phyloP scores from a whole-genome alignment of 2,113 vertebrate genomes.

The Platycercus adscitus region DNA sequence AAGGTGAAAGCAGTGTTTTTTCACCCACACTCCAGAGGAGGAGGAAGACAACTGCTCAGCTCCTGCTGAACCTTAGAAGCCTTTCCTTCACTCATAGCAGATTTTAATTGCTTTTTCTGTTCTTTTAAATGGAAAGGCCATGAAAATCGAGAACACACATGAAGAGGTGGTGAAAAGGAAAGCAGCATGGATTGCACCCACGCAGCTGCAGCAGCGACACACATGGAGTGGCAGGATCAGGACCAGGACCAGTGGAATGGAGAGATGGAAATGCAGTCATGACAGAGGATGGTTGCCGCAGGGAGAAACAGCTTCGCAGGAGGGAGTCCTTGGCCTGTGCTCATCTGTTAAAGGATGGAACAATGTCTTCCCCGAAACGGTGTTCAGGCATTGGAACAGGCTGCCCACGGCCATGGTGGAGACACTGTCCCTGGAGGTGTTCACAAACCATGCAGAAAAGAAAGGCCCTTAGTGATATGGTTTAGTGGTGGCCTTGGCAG shows the following conservation, averaged over 20 bases:
- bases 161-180: background rate
- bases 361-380: no score
- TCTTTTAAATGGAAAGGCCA: background rate
- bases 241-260: background rate
- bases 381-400: no score
- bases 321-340: no score
- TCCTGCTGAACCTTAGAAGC: background rate
- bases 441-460: no score
- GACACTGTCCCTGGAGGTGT: no score
- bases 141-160: accelerated
- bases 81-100: background rate
- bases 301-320: no score
- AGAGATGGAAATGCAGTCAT: background rate
- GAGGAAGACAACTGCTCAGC: background rate
- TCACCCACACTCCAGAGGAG: background rate
- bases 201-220: background rate
- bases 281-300: no score
- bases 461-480: no score
- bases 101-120: background rate
- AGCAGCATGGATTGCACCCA: background rate
- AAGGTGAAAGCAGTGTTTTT: background rate
- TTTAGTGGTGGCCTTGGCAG: no score
- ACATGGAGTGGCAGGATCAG: accelerated
- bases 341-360: no score
- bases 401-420: no score